phyloP scores from a whole-genome alignment of 1,140 invertebrate species.

The Drosophila orosa region DNA sequence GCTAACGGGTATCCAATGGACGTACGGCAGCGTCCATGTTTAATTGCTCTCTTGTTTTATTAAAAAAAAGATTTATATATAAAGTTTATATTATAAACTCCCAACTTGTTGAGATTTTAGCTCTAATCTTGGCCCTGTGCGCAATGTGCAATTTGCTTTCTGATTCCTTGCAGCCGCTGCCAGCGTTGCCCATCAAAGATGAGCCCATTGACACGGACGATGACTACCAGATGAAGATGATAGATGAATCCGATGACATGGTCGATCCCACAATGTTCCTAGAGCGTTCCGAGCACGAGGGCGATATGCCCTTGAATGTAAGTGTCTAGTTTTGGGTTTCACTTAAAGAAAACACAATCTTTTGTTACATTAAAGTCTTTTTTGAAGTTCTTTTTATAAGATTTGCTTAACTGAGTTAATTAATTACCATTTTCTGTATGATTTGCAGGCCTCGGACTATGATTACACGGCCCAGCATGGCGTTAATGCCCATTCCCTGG shows the following conservation, averaged over 20 bases:
- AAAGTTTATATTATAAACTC: neutral
- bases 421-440: no score
- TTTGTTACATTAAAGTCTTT: no score
- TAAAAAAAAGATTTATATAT: no score
- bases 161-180: slow-evolving; percentile 66
- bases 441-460: slow-evolving; percentile 72
- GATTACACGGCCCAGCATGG: slow-evolving; percentile 71
- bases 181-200: slow-evolving; percentile 81
- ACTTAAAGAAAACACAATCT: no score
- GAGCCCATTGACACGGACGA: slow-evolving; percentile 80
- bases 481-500: slow-evolving; percentile 60
- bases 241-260: slow-evolving; percentile 82
- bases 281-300: slow-evolving; percentile 77
- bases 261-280: slow-evolving; percentile 83
- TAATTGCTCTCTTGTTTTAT: slow-evolving; percentile 15
- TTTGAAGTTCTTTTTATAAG: no score
- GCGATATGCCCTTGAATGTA: slow-evolving; percentile 75
- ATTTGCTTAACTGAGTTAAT: no score
- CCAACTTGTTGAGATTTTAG: neutral
- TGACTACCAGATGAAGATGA: slow-evolving; percentile 73
- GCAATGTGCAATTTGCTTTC: slow-evolving; percentile 6
- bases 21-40: slow-evolving; percentile 22
- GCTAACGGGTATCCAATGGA: slow-evolving; percentile 41
- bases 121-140: slow-evolving; percentile 19
- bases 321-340: neutral